Percentiles rank a stretch among this genome's conserved stretches.
These are phyloP conservation scores for Scomber japonicus DNA, from an alignment of 2,113 vertebrate species.

Conservation along the genomic window DNA sequence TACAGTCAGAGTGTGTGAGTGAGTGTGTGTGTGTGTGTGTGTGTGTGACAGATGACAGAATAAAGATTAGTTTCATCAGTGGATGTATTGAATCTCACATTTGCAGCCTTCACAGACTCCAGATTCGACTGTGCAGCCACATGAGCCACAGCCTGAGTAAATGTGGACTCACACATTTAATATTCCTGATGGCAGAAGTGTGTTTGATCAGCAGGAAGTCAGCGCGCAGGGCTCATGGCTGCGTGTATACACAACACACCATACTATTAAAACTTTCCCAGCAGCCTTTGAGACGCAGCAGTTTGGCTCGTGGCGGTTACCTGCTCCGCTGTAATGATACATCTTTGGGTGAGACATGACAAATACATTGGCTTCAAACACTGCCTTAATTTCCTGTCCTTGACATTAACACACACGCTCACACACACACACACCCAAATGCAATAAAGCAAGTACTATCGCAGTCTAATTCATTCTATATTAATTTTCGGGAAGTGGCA, in stretches of 20 bases:
- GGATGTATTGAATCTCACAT: conserved; percentile 36
- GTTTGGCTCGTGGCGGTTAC: conserved; percentile 39
- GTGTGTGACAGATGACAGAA: conserved; percentile 52
- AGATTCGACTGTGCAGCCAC: conserved; percentile 38
- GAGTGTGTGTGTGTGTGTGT: conserved; percentile 32
- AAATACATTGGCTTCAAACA: conserved; percentile 72
- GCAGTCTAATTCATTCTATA: conserved; percentile 77
- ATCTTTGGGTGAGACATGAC: conserved; percentile 60
- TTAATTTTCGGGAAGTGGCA: conserved; percentile 80
- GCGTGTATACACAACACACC: conserved; percentile 30
- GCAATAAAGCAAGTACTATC: conserved; percentile 74
- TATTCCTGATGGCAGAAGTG: conserved; percentile 59
- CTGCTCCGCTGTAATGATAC: conserved; percentile 48
- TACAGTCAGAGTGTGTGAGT: conserved; percentile 4
- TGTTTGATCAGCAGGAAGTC: conserved; percentile 64
- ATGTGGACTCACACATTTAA: conserved; percentile 55
- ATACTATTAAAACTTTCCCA: conserved; percentile 48
- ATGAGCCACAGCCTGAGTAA: conserved; percentile 37
- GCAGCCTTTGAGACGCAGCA: conserved; percentile 35
- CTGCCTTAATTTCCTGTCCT: conserved; percentile 76
- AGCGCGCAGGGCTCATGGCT: conserved; percentile 20
- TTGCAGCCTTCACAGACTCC: conserved; percentile 41
- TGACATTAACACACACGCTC: conserved; percentile 60
- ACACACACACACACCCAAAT: conserved; percentile 26
- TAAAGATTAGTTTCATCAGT: conserved; percentile 33